These are phyloP conservation scores for Amniataba percoides DNA, from an alignment of 2,797 vertebrate species.

Conservation along the genomic window DNA sequence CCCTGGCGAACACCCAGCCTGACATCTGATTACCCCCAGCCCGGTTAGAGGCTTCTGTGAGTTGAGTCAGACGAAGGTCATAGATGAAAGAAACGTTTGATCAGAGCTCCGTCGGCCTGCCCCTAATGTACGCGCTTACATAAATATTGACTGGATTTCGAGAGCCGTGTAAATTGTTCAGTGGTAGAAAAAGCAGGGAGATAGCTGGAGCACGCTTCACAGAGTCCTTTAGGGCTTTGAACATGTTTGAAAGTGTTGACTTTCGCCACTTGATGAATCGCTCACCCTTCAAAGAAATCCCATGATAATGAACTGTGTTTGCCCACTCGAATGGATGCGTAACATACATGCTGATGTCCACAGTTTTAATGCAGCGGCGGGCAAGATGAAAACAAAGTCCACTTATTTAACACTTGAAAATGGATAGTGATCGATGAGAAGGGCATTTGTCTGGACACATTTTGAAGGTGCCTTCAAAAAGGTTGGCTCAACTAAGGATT, in stretches of 20 bases:
- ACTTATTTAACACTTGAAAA: constrained; percentile 18
- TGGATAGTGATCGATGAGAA: constrained; percentile 47
- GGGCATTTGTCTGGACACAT: constrained; percentile 67
- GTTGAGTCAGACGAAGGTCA: constrained; percentile 73
- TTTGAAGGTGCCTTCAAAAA: constrained; percentile 52
- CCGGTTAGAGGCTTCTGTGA: constrained; percentile 62
- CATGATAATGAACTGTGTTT: constrained; percentile 59
- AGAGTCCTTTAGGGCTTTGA: constrained; percentile 55
- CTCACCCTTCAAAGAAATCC: constrained; percentile 65
- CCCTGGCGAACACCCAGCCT: constrained; percentile 47
- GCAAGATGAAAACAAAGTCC: constrained; percentile 22
- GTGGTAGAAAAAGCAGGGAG: constrained; percentile 39
- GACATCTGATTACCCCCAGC: constrained; percentile 71
- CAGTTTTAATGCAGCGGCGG: constrained; percentile 16
- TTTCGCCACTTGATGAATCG: constrained; percentile 67
- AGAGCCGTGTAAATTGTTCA: constrained; percentile 60
- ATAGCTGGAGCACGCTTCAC: constrained; percentile 38
- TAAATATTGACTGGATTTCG: constrained; percentile 78
- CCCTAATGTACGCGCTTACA: constrained; percentile 70
- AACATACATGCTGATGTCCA: constrained; percentile 32
- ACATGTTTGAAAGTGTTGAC: constrained; percentile 75
- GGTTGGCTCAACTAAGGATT: constrained; percentile 57
- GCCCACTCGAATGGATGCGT: constrained; percentile 47
- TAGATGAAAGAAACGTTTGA: constrained; percentile 79
- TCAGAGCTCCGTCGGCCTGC: constrained; percentile 54